Conservation (phyloP, 1,140 invertebrate genomes). For the Akabosia matsudoensis region DNA sequence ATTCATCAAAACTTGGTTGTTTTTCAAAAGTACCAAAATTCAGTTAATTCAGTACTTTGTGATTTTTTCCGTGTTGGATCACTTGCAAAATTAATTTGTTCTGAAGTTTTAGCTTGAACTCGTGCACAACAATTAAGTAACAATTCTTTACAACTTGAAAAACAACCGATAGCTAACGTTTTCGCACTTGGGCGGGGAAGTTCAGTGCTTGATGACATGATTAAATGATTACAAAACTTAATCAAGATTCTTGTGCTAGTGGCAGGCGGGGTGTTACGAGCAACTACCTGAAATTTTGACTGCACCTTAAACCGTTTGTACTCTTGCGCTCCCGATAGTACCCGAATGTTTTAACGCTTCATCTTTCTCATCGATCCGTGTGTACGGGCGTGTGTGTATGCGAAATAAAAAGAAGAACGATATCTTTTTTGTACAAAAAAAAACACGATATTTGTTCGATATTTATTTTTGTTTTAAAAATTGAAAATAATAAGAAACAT, state of each 20-base stretch:
- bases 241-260: background rate
- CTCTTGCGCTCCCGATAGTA: background rate
- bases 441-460: no score
- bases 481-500: no score
- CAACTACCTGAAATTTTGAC: background rate
- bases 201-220: background rate
- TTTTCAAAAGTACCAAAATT: slow-evolving; percentile 43
- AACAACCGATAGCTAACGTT: background rate
- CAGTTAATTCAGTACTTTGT: slow-evolving; percentile 28
- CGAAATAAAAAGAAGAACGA: no score
- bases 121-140: slow-evolving; percentile 18
- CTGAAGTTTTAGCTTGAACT: background rate
- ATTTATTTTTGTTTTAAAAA: no score
- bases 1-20: slow-evolving; percentile 33
- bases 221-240: background rate
- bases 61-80: background rate
- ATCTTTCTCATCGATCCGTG: no score
- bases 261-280: background rate
- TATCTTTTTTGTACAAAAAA: no score
- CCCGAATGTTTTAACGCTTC: no score
- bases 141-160: background rate
- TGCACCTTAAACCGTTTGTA: no score
- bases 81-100: slow-evolving; percentile 26
- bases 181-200: slow-evolving; percentile 24
- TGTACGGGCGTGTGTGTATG: no score